Evolutionary conservation across 2,113 vertebrate species (phyloP), one percentile per base, ranked within the genome.

Genomic region (Epinephelus moara): DNA sequence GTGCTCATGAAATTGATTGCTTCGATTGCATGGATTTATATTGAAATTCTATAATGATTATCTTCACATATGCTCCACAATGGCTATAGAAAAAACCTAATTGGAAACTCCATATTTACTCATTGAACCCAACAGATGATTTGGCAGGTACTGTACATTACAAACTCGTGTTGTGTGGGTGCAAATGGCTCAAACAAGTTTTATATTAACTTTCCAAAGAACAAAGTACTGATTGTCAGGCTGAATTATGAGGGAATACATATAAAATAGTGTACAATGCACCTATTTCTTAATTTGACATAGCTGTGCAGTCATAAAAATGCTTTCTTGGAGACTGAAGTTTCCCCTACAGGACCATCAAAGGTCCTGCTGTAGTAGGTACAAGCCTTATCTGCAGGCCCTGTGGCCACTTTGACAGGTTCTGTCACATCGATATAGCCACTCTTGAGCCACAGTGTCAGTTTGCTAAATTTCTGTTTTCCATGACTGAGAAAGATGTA

Each of bases 401-500:
- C 27, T 53, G 61, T 27, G 37, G 25, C 13, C 75, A 27, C 12
- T 27, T n/a, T 82, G 50, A 75, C 80, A 70, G 70, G 57, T 40
- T 82, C 7, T 64, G 18, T 67, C 75, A 78, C n/a, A 57, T 7
- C 27, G 37, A 82, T 52, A 18, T 2, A 45, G 42, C 61, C 27
- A 10, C 18, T 78, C 52, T 75, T 3, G 30, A 70, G 57, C 63
- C 66, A 75, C 70, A 15, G 8, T 13, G 76, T 75, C 80, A 56
- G 25, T 6, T 23, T 56, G 55, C 56, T 53, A n/a, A 45, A 45
- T 23, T 49, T 75, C 14, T 53, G 25, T 21, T 50, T 23, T 59
- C 57, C 67, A 14, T 25, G 52, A 53, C 74, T 61, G 27, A 50
- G 53, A 72, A 45, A 59, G 66, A 83, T 61, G 70, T 74, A 53